Evolutionary conservation across 2,113 vertebrate species (phyloP), one percentile per base, ranked within the genome.

Genomic region (Chaenogobius annularis): DNA sequence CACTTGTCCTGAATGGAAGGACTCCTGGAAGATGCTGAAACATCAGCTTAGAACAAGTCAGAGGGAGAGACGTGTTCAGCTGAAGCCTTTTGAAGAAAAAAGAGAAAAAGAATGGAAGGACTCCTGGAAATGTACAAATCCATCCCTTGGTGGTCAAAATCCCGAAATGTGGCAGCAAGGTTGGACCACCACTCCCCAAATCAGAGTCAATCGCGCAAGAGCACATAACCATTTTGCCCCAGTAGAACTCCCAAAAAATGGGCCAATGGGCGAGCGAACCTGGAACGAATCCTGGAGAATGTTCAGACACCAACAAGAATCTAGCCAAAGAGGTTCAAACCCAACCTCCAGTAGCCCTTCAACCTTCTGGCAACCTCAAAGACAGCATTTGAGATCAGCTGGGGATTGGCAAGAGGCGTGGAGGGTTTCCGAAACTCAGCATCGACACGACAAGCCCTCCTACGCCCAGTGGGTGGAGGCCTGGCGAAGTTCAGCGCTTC

Each of bases 231-330:
- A 85, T n/a, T 66, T 82, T 43, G 12, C 55, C 0, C 65, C 78
- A 22, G 58, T 74, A 0, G 66, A 78, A 43, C n/a, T 77, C 5
- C 66, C 64, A 0, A 70, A 66, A 19, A 90, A 91, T 50, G 84
- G 82, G 1, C 84, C 83, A 14, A 74, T 44, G 0, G 31, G 11
- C 2, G 55, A 73, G 20, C 12, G 6, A 6, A 50, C 26, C 11
- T 92, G 85, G 85, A 63, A 3, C 23, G 84, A 88, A 20, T 88
- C 87, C 9, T 90, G 90, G 85, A 91, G 69, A 13, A 82, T 73
- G 48, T 72, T 12, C 1, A 85, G 82, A 50, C 19, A 0, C 20
- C 85, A 81, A 3, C 37, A 77, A 59, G 11, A 31, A 22, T 77
- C 65, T 23, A 81, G 68, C 31, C 64, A 22, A 26, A n/a, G 40